A percentile compares a stretch with the other conserved stretches of the same genome.
Conservation (phyloP, 2,888 invertebrate genomes). For the Agriopis marginaria region DNA sequence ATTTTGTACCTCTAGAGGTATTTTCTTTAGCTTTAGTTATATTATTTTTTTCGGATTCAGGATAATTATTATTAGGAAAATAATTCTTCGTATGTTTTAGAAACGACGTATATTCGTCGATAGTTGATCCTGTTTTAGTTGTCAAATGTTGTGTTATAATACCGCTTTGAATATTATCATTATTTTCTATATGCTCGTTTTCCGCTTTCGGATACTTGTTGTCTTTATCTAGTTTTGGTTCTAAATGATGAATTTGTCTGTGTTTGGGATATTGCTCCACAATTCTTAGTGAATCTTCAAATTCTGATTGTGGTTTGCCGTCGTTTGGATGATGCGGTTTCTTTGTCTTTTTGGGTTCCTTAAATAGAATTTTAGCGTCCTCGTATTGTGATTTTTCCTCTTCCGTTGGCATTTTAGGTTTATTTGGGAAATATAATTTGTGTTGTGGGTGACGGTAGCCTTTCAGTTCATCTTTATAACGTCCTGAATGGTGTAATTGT, state of each 20-base stretch:
- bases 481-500: neutral
- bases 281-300: neutral
- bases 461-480: neutral
- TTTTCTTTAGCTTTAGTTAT: neutral
- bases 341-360: neutral
- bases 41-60: neutral
- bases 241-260: neutral
- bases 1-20: neutral
- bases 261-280: neutral
- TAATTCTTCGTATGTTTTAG: neutral
- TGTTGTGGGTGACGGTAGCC: neutral
- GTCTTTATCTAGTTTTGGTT: neutral
- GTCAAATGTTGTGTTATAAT: neutral
- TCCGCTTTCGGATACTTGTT: neutral
- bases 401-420: neutral
- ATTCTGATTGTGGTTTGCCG: neutral
- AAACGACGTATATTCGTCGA: neutral
- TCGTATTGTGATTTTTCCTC: neutral
- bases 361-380: neutral
- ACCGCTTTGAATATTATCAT: neutral
- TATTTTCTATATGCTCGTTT: neutral
- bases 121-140: neutral
- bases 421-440: conserved; percentile 11
- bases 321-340: neutral
- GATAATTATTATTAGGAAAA: neutral